Evolutionary conservation across 2,113 vertebrate species (phyloP).

Genomic region (Rynchops niger): DNA sequence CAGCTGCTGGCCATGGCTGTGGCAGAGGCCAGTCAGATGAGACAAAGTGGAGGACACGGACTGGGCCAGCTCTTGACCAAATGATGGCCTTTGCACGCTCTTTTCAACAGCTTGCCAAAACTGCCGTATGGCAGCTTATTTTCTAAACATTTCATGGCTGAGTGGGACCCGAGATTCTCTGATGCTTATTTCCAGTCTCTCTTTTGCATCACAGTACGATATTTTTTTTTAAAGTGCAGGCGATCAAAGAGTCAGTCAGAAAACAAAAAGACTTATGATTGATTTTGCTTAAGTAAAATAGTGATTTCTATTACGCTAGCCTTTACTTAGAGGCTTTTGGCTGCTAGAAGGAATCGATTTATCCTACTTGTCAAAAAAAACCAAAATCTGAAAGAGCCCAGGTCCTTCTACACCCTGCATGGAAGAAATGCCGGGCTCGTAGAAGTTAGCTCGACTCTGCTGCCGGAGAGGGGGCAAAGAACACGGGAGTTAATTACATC

Average conservation of each 20-base stretch:
- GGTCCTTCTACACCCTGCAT: not conserved
- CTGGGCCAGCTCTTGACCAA: not conserved
- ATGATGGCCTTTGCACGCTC: not conserved
- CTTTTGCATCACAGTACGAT: conserved; percentile 43
- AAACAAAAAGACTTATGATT: conserved; percentile 71
- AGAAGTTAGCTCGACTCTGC: conserved; percentile 37
- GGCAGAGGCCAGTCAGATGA: not conserved
- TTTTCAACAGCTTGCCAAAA: conserved; percentile 12
- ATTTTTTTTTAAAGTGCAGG: conserved; percentile 35
- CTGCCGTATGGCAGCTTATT: conserved; percentile 48
- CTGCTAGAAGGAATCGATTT: conserved; percentile 58
- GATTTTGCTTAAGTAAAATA: conserved; percentile 75
- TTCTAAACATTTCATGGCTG: conserved; percentile 49
- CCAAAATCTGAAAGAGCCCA: not conserved
- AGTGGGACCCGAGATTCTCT: conserved; percentile 63
- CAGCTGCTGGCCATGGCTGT: not conserved
- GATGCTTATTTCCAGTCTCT: conserved; percentile 53
- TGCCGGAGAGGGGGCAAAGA: conserved; percentile 4
- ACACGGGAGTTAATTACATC: not conserved
- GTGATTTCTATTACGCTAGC: conserved; percentile 60
- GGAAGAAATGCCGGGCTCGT: not conserved
- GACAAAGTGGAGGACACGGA: not conserved
- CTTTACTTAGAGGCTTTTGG: conserved; percentile 69
- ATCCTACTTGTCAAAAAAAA: conserved; percentile 66
- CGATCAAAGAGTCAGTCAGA: conserved; percentile 68